A percentile compares a stretch with the other conserved stretches of the same genome.
Evolutionary conservation across 2,888 invertebrate genomes (phyloP).

Genomic region (Agrotis exclamationis): DNA sequence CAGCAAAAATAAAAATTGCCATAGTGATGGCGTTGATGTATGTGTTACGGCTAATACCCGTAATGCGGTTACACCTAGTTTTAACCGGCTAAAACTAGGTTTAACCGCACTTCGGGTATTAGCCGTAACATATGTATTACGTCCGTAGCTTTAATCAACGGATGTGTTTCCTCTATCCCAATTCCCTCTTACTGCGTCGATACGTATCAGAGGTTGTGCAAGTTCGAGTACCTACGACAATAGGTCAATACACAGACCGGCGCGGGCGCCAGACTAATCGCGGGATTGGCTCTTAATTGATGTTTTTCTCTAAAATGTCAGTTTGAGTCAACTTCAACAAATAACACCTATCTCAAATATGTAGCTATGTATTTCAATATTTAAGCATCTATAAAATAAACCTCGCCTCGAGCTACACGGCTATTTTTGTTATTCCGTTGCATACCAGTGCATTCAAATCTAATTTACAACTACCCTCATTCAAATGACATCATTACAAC

Average conservation of each 20-base stretch:
- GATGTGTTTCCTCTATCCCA: conserved; percentile 39
- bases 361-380: conserved; percentile 23
- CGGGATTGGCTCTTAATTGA: conserved; percentile 40
- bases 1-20: background rate
- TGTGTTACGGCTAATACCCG: too few species aligned
- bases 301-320: conserved; percentile 59
- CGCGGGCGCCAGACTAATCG: conserved; percentile 55
- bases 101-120: too few species aligned
- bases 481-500: conserved; percentile 80
- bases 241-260: conserved; percentile 54
- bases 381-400: conserved; percentile 49
- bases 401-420: conserved; percentile 36
- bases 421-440: conserved; percentile 63
- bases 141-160: conserved; percentile 10
- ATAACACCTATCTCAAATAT: conserved; percentile 24
- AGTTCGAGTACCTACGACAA: conserved; percentile 49
- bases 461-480: conserved; percentile 79
- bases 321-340: conserved; percentile 45
- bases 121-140: too few species aligned
- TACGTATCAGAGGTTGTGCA: conserved; percentile 40
- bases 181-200: conserved; percentile 17
- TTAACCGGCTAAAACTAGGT: too few species aligned
- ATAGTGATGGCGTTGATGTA: too few species aligned
- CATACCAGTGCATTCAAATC: conserved; percentile 71
- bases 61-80: too few species aligned